These are phyloP conservation scores for Drosophila paranaensis DNA, from an alignment of 2,888 invertebrate genomes.

Conservation along the genomic window DNA sequence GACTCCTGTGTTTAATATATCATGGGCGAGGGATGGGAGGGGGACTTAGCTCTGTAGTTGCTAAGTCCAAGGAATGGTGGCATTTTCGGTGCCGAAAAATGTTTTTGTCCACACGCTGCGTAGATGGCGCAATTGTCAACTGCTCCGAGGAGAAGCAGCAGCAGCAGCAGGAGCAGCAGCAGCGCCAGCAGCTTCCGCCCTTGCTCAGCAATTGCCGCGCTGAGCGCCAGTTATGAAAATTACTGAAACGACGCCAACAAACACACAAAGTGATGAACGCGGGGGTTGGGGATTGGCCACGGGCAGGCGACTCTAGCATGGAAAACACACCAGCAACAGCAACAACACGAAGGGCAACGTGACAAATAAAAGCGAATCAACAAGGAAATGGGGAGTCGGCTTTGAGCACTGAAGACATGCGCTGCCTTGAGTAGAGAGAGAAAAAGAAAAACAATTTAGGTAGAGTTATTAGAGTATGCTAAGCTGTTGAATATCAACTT, in stretches of 20 bases:
- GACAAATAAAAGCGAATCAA: conserved; percentile 67
- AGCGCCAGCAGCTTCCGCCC: conserved; percentile 9
- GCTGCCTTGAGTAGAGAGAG: conserved; percentile 17
- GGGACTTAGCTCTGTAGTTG: not conserved
- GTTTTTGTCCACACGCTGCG: conserved; percentile 70
- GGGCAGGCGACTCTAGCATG: conserved; percentile 29
- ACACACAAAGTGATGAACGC: conserved; percentile 45
- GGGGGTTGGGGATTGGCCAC: not conserved
- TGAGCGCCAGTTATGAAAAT: conserved; percentile 76
- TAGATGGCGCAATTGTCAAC: conserved; percentile 66
- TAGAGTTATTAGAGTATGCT: not conserved
- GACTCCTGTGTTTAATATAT: conserved; percentile 49
- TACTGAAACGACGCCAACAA: conserved; percentile 76
- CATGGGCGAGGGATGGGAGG: not conserved
- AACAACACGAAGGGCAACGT: conserved; percentile 56
- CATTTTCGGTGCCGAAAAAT: conserved; percentile 64
- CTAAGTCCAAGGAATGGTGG: conserved; percentile 18
- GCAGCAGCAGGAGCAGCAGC: not conserved
- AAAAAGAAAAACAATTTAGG: not conserved
- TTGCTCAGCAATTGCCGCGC: conserved; percentile 27
- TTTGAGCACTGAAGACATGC: conserved; percentile 30
- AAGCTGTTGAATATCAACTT: not conserved
- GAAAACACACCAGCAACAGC: conserved; percentile 44
- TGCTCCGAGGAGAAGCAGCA: conserved; percentile 36
- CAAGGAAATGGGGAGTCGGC: conserved; percentile 31